Base-by-base conservation (phyloP, 2,113 vertebrate species). In the Pituophis catenifer region DNA sequence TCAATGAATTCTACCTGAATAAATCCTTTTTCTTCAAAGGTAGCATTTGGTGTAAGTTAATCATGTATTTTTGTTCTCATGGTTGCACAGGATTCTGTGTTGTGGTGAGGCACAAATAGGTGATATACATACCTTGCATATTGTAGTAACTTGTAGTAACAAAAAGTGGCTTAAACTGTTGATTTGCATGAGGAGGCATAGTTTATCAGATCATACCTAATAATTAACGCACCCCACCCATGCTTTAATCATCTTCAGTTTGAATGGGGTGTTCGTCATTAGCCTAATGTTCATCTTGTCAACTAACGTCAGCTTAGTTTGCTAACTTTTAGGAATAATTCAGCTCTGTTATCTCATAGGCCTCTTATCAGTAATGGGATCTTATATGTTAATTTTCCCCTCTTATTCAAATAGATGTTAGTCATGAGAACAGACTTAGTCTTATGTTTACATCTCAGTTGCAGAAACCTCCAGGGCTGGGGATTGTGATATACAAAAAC, bases 201-300 rank as follows among this genome's bases (percentile, higher is more conserved):
- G 92, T 90, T 96, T 94, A 95, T 88, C 21, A 88, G 95, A 93
- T 95, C 94, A 95, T 95, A 95, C 95, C 95, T 95, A 91, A 70
- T 87, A 92, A 90, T 95, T 92, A 96, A 94, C 93, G 91, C 92
- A 95, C 89, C 90, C 95, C 96, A 75, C 94, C 4, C 52, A 87
- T 93, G 48, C 92, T 96, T 96, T 96, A 97, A 94, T 97, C 92
- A 96, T 88, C 93, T 62, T 3, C 7, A 13, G 59, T 88, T 95
- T 94, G 89, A 95, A 95, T 88, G 95, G 59, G 93, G 91, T 94
- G 75, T 95, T 52, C 54, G 29, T 93, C 89, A 86, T 96, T 94
- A 95, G 90, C 91, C 91, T 90, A 94, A 93, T 94, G 94, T 93
- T 96, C 91, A 65, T 94, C 90, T 23, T 1, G 89, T 94, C 93